Base-by-base conservation (phyloP, 23 tunicate species). In the Trididemnum clinides region DNA sequence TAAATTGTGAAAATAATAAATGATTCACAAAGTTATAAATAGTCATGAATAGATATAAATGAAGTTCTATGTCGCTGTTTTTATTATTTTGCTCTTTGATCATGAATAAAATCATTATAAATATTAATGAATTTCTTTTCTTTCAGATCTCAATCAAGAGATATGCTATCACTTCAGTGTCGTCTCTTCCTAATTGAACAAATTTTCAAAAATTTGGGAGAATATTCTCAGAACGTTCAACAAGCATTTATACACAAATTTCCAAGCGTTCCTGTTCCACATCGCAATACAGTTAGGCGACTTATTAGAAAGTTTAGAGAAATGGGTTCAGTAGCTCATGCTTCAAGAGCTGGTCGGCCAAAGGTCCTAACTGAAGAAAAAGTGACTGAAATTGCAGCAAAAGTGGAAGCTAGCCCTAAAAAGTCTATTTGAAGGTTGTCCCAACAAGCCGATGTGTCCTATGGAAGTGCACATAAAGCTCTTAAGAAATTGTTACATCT, bases 381-480 rank as follows among this genome's bases (percentile, higher is more conserved):
- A 62, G 69, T 62, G 69, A 62, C 27, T 62, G 69, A 62, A 62
- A 62, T 62, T 62, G 69, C 69, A 62, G 69, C 69, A 26, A 62
- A 62, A 62, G 69, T 62, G 69, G 69, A 62, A 62, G 69, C 69
- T 62, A 62, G 69, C 69, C 69, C 69, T 62, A 62, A 62, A 62
- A 62, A 62, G 27, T 62, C 27, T 62, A 62, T 62, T 62, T 26
- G 69, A 62, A 62, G 69, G 69, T 62, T 62, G 27, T 62, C 27
- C 69, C 4, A 62, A 62, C 69, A 62, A 62, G 69, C 69, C 69
- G 69, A 62, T 62, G 69, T 62, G 69, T 62, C 69, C 69, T 62
- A 62, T 62, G 69, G 69, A 62, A 62, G 69, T 21, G 69, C 69
- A 62, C 23, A 62, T 62, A 62, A 62, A 62, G 69, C 69, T 62